Percentiles rank a stretch among this genome's conserved stretches.
phyloP scores from a whole-genome alignment of 2,113 vertebrate species.

The Thalassoma bifasciatum region DNA sequence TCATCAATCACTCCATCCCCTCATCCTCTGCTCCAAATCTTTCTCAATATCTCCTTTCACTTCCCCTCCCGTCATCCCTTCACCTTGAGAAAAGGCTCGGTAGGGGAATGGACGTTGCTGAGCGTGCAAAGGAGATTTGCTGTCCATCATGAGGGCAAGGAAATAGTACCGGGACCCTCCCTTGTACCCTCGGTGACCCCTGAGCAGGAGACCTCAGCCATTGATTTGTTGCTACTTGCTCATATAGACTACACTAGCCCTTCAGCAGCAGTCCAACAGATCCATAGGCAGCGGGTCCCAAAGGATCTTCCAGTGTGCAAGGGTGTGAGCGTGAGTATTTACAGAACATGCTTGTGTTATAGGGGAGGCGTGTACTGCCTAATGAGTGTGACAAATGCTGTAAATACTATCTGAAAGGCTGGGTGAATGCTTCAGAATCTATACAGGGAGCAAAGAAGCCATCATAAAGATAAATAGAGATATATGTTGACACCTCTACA shows the following conservation, averaged over 20 bases:
- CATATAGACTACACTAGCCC: constrained; percentile 60
- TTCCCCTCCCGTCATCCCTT: constrained; percentile 55
- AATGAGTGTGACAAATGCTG: constrained; percentile 57
- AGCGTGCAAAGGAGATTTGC: constrained; percentile 34
- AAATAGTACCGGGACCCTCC: constrained; percentile 62
- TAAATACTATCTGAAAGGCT: constrained; percentile 44
- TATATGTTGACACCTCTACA: constrained; percentile 35
- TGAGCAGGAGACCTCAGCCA: constrained; percentile 64
- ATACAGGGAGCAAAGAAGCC: constrained; percentile 47
- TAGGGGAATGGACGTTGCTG: constrained; percentile 41
- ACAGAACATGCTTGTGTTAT: constrained; percentile 9
- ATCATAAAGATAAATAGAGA: constrained; percentile 42
- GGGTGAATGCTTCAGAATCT: constrained; percentile 44
- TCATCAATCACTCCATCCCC: constrained; percentile 61
- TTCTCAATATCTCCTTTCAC: constrained; percentile 61
- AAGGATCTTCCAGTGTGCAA: constrained; percentile 42
- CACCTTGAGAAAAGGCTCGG: constrained; percentile 68
- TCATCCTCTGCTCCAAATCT: constrained; percentile 63
- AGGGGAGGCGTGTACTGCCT: constrained; percentile 19
- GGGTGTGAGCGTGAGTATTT: constrained; percentile 29
- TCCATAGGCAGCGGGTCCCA: constrained; percentile 70
- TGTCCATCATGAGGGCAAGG: constrained; percentile 66
- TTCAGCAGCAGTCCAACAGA: constrained; percentile 68
- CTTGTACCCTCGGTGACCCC: constrained; percentile 71
- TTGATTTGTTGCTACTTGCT: constrained; percentile 79